Evolutionary conservation across 1,140 invertebrate species (phyloP).

Genomic region (Apolygus lucorum): DNA sequence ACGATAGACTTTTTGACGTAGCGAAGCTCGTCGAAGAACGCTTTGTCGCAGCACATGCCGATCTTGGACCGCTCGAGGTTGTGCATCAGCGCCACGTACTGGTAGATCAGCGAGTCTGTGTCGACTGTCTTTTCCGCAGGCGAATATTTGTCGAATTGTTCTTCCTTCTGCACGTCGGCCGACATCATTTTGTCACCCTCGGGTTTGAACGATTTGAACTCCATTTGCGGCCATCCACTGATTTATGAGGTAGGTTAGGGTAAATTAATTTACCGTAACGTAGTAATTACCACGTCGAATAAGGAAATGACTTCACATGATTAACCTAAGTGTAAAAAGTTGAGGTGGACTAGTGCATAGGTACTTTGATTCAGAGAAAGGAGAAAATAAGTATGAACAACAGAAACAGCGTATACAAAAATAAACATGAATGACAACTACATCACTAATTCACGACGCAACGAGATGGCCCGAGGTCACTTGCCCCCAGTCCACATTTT

Average conservation of each 20-base stretch:
- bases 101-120: background rate
- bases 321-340: background rate
- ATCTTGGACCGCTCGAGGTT: background rate
- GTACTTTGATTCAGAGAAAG: too few relatives aligned
- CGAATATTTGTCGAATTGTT: background rate
- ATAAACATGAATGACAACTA: too few relatives aligned
- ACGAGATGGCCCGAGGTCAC: too few relatives aligned
- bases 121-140: background rate
- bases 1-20: background rate
- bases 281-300: background rate
- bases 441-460: too few relatives aligned
- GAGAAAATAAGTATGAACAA: too few relatives aligned
- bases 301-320: background rate
- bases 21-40: background rate
- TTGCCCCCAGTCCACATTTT: too few relatives aligned
- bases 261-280: background rate
- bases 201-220: background rate
- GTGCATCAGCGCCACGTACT: background rate
- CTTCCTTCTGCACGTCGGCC: background rate
- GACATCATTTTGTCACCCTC: background rate
- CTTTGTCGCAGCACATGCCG: background rate
- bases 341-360: background rate
- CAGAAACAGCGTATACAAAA: too few relatives aligned
- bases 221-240: constrained; percentile 3
- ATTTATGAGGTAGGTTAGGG: background rate